Evolutionary conservation across 2,797 vertebrate species (phyloP), one percentile per base, ranked within the genome.

Genomic region (Denticeps clupeoides): DNA sequence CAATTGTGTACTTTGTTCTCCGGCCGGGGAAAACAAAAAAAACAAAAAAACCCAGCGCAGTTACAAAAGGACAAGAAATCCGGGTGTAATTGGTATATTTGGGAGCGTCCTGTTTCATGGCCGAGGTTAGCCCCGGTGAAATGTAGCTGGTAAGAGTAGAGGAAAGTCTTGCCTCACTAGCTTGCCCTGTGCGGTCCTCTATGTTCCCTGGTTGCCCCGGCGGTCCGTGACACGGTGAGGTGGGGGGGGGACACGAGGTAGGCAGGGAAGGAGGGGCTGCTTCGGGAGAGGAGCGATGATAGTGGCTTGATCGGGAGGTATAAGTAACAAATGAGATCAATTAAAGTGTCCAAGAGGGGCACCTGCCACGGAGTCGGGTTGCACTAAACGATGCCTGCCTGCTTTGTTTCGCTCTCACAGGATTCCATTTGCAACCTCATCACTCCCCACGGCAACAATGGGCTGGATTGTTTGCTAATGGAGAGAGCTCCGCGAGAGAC

Each of bases 241-340:
- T 9, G 2, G 4, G 24, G 24, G 24, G 32, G 32, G 15, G 15
- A 8, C 7, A 7, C 32, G 13, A 16, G 15, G 9, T 9, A 32
- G 32, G 2, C 12, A 13, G 6, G 7, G 10, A n/a, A n/a, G 12
- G 35, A 15, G 18, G 16, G 35, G 12, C 6, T 7, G 74, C 60
- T 75, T 79, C 82, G 75, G 74, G 80, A 79, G 75, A 83, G 75
- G 66, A 43, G 57, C 71, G 61, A 82, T 74, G 85, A 91, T 87
- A 87, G 84, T 78, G 73, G 81, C 85, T 81, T 78, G 83, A 94
- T 87, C 84, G 80, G 71, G 78, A 80, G 84, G 86, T 89, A 90
- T 89, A 83, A 81, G 87, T 91, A 91, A 91, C 90, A 93, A 91
- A 93, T 90, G 77, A 91, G 87, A 90, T 90, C 87, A 90, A 95